These are phyloP conservation scores for Mastomys natalensis DNA, from an alignment of 2,113 vertebrate genomes.

Conservation along the genomic window DNA sequence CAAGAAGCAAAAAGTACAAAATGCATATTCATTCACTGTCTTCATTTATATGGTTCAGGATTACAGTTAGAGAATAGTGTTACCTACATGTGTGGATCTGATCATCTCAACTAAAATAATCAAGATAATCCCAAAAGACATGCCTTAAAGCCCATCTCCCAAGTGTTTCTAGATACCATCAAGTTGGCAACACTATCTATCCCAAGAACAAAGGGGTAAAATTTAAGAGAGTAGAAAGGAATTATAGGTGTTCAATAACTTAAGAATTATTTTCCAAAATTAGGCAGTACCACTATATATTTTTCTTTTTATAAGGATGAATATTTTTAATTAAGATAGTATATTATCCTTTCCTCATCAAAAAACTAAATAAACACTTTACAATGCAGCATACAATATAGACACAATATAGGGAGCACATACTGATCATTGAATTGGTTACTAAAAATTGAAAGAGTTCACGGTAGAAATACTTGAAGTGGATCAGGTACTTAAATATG, in stretches of 20 bases:
- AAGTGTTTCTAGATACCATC: not conserved
- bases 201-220: not conserved
- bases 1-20: not conserved
- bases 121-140: not conserved
- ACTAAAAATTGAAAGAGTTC: not conserved
- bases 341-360: not conserved
- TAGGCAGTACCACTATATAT: not conserved
- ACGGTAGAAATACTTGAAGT: not conserved
- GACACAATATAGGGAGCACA: not conserved
- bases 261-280: not conserved
- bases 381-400: not conserved
- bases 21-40: not conserved
- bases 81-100: not conserved
- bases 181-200: not conserved
- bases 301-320: not conserved
- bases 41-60: not conserved
- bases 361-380: not conserved
- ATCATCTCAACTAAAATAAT: not conserved
- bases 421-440: not conserved
- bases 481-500: not conserved
- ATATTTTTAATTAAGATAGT: not conserved
- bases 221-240: not conserved
- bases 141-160: not conserved
- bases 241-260: not conserved
- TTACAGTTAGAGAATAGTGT: not conserved